Evolutionary conservation across 1,140 invertebrate genomes (phyloP).

Genomic region (Leptopilina boulardi): DNA sequence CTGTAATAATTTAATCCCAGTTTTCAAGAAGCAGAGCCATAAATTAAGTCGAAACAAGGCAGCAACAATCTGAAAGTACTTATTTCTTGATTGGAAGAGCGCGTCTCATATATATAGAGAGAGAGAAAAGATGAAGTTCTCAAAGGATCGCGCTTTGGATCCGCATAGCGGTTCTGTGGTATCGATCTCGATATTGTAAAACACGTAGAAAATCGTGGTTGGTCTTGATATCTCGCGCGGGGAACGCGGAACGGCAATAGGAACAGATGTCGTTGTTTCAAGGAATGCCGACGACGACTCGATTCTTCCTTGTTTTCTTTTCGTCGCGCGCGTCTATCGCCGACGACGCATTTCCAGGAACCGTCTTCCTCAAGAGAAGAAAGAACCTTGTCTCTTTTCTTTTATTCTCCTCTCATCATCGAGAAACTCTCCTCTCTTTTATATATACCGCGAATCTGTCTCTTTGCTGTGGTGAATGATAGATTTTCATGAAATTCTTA

Average conservation of each 20-base stretch:
- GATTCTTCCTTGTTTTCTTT: constrained; percentile 51
- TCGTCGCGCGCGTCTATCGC: constrained; percentile 39
- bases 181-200: constrained; percentile 33
- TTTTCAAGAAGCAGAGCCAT: constrained; percentile 24
- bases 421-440: not conserved
- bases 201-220: constrained; percentile 32
- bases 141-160: constrained; percentile 44
- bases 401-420: not conserved
- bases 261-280: constrained; percentile 62
- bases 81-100: constrained; percentile 31
- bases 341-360: constrained; percentile 30
- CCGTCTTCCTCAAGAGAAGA: not conserved
- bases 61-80: constrained; percentile 28
- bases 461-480: constrained; percentile 21
- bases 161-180: constrained; percentile 37
- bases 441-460: constrained; percentile 33
- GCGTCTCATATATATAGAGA: not conserved
- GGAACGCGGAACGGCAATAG: constrained; percentile 60
- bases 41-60: constrained; percentile 31
- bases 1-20: constrained; percentile 24
- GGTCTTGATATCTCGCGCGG: constrained; percentile 39
- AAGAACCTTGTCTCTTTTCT: not conserved
- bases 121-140: constrained; percentile 37
- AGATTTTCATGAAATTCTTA: constrained; percentile 33
- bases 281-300: constrained; percentile 58